Percentiles rank a stretch among this genome's conserved stretches.
Evolutionary conservation across 2,113 vertebrate species (phyloP).

Genomic region (Leptodactylus fuscus): DNA sequence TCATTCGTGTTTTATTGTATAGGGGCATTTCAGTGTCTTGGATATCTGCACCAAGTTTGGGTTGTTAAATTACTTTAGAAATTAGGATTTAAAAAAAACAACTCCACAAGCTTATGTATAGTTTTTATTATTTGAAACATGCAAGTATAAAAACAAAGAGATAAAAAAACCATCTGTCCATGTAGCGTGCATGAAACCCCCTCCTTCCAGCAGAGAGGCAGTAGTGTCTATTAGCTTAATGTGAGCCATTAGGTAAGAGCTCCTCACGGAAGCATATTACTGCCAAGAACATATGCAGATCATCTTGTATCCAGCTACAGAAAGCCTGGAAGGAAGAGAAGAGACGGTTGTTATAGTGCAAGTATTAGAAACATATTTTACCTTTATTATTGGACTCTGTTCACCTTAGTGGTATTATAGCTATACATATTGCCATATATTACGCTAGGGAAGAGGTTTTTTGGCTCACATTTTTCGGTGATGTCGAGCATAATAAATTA

Average conservation of each 20-base stretch:
- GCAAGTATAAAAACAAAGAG: neutral
- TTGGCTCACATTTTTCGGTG: too few species aligned
- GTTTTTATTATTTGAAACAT: neutral
- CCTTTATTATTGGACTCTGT: neutral
- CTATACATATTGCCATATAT: too few species aligned
- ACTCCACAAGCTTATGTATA: too few species aligned
- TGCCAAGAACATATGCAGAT: neutral
- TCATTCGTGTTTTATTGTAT: too few species aligned
- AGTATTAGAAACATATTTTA: too few species aligned
- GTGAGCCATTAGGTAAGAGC: conserved; percentile 25
- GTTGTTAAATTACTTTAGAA: neutral
- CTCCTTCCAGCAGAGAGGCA: conserved; percentile 43
- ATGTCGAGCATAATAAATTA: too few species aligned
- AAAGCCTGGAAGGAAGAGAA: neutral
- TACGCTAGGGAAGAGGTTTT: too few species aligned
- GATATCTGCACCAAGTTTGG: too few species aligned
- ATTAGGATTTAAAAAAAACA: too few species aligned
- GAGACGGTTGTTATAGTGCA: neutral
- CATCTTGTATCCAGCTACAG: conserved; percentile 13
- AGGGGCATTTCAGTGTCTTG: too few species aligned
- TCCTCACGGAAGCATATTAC: neutral
- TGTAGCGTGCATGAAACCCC: neutral
- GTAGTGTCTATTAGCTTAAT: conserved; percentile 28
- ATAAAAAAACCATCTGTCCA: neutral
- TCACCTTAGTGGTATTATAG: neutral